These are phyloP conservation scores for Capricornis sumatraensis DNA, from an alignment of 2,113 vertebrate genomes.

Conservation along the genomic window DNA sequence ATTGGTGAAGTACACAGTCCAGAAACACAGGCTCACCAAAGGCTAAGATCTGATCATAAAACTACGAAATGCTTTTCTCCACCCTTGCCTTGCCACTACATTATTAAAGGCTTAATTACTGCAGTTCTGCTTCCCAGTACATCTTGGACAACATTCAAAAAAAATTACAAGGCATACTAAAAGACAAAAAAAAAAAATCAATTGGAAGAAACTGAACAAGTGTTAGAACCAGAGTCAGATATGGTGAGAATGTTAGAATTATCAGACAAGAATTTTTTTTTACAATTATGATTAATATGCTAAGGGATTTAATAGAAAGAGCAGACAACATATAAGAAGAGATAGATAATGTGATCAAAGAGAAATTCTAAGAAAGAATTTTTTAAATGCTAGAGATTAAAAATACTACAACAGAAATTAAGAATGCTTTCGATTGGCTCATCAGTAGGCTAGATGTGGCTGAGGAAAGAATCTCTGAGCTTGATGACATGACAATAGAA, in stretches of 20 bases:
- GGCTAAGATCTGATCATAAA: background rate
- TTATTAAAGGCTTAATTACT: background rate
- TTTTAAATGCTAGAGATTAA: background rate
- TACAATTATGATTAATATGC: background rate
- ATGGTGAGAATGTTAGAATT: background rate
- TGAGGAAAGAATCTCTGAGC: background rate
- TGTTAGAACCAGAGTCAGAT: background rate
- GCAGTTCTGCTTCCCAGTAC: background rate
- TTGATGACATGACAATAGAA: background rate
- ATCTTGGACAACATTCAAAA: background rate
- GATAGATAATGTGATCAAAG: background rate
- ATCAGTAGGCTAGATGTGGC: background rate
- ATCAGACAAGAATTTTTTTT: background rate
- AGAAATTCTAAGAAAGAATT: background rate
- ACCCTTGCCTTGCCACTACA: background rate
- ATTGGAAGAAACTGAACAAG: background rate
- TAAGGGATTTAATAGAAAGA: background rate
- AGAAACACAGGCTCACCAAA: background rate
- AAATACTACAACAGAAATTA: background rate
- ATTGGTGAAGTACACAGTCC: background rate
- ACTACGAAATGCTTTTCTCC: background rate
- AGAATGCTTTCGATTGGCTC: background rate
- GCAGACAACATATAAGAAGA: background rate
- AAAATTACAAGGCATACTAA: background rate
- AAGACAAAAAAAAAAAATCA: background rate